phyloP scores from a whole-genome alignment of 2,888 invertebrate species.

The Thymelicus acteon region DNA sequence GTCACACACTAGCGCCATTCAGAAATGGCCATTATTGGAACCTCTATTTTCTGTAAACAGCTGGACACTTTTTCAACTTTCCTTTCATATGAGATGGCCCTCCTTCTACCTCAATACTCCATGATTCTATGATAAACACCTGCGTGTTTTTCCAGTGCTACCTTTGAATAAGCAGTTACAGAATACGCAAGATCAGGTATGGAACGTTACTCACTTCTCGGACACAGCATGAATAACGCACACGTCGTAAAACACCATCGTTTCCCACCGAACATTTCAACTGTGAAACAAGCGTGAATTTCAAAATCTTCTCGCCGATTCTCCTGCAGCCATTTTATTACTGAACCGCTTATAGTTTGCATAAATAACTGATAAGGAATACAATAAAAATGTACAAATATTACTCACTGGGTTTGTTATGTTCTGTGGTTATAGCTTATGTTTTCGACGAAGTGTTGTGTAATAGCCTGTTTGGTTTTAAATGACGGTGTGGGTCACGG shows the following conservation, averaged over 20 bases:
- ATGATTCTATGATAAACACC: no score
- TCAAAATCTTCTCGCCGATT: conserved; percentile 29
- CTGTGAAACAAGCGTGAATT: conserved; percentile 39
- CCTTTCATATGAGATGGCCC: no score
- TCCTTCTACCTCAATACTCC: no score
- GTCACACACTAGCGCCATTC: no score
- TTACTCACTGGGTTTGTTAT: background rate
- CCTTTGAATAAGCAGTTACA: conserved; percentile 15
- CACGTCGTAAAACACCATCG: conserved; percentile 43
- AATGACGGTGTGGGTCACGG: no score
- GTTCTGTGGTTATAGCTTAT: no score
- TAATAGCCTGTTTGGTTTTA: no score
- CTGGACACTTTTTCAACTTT: no score
- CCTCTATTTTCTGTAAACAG: no score
- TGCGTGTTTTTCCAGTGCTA: background rate
- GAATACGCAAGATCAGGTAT: conserved; percentile 6
- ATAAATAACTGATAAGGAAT: conserved; percentile 37
- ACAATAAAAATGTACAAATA: conserved; percentile 8
- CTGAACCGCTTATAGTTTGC: conserved; percentile 28
- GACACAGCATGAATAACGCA: conserved; percentile 42
- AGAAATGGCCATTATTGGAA: no score
- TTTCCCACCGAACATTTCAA: conserved; percentile 38
- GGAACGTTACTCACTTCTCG: conserved; percentile 44
- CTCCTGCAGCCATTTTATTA: conserved; percentile 26
- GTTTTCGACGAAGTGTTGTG: no score